Base-by-base conservation (phyloP, 2,113 vertebrate genomes). In the Eidolon helvum region DNA sequence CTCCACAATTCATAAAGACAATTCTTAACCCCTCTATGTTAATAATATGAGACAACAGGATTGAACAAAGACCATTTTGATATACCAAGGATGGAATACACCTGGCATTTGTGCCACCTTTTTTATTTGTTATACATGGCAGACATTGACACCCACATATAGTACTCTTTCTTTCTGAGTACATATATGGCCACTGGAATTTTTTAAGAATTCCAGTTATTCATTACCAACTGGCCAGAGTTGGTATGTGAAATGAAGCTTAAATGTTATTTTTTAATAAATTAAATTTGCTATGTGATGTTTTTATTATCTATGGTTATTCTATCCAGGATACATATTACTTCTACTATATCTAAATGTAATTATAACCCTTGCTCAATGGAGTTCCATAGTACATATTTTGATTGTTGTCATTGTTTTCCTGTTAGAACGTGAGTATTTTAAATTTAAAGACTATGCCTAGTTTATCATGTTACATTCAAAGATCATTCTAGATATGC, bases 41-140 rank as follows among this genome's bases (percentile, higher is more conserved):
- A 75, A 74, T 45, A 94, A 45, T 91, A 57, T 65, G 26, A 28
- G 35, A 40, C n/a, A 89, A 88, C 6, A 92, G 22, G 21, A 48
- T 88, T 92, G 14, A 92, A 74, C 22, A 84, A 80, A 94, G 19
- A 10, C 24, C 40, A 90, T 79, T 69, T 97, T 87, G 33, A 69
- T 55, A 86, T 28, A 93, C 2, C 26, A 80, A 77, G 16, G 14
- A 77, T 78, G 3, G 66, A 95, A 96, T 45, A 69, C 57, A 66
- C 11, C 18, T 93, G 65, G 33, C 26, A 88, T 94, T 84, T 69
- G 8, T 93, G 16, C 38, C 85, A 4, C 16, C 10, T 35, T 97
- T 96, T 94, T 55, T 6, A 85, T 65, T 84, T 85, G 22, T 38
- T 66, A 74, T 5, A 71, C 55, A 61, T 92, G 24, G 30, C 24